Evolutionary conservation across 2,113 vertebrate species (phyloP).

Genomic region (Dinomys branickii): DNA sequence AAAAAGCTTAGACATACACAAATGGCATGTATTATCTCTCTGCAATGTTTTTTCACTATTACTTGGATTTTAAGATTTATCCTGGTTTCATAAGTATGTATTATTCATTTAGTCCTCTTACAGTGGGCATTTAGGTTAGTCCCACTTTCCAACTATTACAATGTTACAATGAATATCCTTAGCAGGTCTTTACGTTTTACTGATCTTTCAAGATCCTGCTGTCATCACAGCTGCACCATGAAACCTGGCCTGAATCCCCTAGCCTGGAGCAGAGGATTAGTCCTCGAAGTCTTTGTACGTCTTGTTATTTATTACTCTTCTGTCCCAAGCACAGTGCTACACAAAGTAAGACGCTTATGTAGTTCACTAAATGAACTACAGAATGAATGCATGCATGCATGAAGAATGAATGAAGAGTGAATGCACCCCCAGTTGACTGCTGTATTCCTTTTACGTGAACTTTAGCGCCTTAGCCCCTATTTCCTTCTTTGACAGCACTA

Average conservation of each 20-base stretch:
- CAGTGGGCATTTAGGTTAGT: not conserved
- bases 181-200: not conserved
- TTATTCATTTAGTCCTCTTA: not conserved
- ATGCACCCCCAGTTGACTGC: not conserved
- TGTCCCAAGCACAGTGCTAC: not conserved
- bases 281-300: not conserved
- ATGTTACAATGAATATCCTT: not conserved
- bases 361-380: not conserved
- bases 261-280: not conserved
- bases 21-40: not conserved
- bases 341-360: not conserved
- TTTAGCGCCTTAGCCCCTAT: not conserved
- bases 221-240: not conserved
- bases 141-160: not conserved
- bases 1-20: not conserved
- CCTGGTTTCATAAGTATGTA: not conserved
- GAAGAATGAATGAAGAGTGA: not conserved
- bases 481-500: slow-evolving; percentile 41
- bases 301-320: not conserved
- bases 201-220: not conserved
- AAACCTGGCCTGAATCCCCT: not conserved
- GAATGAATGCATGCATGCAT: not conserved
- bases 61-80: not conserved
- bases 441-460: not conserved
- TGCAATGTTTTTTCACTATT: not conserved